These are phyloP conservation scores for Philhelius pedissequus DNA, from an alignment of 2,888 invertebrate species.

Conservation along the genomic window DNA sequence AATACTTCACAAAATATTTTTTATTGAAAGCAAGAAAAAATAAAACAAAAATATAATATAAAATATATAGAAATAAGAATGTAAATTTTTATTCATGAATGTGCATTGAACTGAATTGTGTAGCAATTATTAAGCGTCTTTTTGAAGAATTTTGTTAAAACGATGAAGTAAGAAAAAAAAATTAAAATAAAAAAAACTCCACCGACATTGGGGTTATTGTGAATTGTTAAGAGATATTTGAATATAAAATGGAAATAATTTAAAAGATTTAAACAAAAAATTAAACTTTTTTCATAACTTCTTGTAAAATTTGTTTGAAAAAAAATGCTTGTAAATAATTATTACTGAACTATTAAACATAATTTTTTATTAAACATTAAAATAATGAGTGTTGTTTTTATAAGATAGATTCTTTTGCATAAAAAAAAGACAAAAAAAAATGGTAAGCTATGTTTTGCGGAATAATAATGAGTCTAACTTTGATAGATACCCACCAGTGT, in stretches of 20 bases:
- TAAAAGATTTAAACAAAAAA: background rate
- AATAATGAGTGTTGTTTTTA: background rate
- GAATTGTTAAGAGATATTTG: conserved; percentile 48
- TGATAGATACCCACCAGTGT: too few species aligned
- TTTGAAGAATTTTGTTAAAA: conserved; percentile 49
- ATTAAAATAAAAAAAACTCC: conserved; percentile 15
- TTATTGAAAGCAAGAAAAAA: conserved; percentile 35
- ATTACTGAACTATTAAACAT: conserved; percentile 62
- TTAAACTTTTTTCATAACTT: conserved; percentile 48
- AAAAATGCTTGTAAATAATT: conserved; percentile 65
- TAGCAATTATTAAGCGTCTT: conserved; percentile 54
- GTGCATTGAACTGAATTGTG: conserved; percentile 66
- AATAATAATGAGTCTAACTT: too few species aligned
- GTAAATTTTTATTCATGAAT: conserved; percentile 49
- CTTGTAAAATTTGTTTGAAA: conserved; percentile 64
- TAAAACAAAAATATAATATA: too few species aligned
- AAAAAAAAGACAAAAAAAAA: background rate
- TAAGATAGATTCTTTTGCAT: background rate
- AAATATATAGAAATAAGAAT: background rate
- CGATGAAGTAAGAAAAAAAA: background rate
- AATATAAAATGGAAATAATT: conserved; percentile 26
- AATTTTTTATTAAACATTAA: conserved; percentile 61
- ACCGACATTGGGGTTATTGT: conserved; percentile 18
- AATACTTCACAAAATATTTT: conserved; percentile 25
- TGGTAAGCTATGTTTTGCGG: background rate